Percentiles rank a stretch among this genome's conserved stretches.
Evolutionary conservation across 2,113 vertebrate genomes (phyloP).

Genomic region (Pituophis catenifer): DNA sequence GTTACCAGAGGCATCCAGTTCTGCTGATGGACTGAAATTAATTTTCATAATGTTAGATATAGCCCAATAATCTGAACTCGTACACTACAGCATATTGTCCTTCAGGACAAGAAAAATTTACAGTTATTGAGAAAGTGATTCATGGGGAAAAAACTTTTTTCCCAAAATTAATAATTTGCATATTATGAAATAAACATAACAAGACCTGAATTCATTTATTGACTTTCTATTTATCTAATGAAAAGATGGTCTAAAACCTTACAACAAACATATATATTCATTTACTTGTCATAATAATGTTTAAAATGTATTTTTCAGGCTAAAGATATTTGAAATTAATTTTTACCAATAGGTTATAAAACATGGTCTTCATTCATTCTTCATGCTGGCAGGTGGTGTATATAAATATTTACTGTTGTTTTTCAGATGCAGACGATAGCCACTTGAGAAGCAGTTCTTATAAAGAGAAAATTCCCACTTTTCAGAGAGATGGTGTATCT

Average conservation of each 20-base stretch:
- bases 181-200: neutral
- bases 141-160: neutral
- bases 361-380: neutral
- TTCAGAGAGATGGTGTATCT: constrained; percentile 39
- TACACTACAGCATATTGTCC: neutral
- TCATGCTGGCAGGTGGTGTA: neutral
- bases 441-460: fast-evolving
- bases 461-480: neutral
- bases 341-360: neutral
- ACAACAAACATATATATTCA: neutral
- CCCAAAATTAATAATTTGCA: neutral
- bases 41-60: neutral
- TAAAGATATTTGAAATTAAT: neutral
- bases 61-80: neutral
- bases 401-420: constrained; percentile 7
- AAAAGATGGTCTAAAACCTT: neutral
- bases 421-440: constrained; percentile 42
- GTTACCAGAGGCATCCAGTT: neutral
- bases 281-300: neutral
- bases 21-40: neutral
- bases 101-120: neutral
- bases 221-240: neutral
- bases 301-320: neutral
- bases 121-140: neutral
- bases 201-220: neutral